Evolutionary conservation across 2,797 vertebrate species (phyloP), one percentile per base, ranked within the genome.

Genomic region (Aphelocoma californica): DNA sequence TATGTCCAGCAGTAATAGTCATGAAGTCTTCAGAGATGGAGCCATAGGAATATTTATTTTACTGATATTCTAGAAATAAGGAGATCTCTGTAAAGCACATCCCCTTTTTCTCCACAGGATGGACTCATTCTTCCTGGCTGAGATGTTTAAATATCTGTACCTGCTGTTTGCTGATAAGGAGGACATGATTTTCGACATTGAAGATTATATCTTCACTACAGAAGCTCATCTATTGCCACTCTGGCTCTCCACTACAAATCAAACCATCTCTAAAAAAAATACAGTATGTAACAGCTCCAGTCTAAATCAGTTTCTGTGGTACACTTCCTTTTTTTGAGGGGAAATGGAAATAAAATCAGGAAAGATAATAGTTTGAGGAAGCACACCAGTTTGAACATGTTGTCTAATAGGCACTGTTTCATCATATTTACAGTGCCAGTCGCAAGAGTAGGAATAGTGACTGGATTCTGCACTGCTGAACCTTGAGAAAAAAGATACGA

Each of bases 131-230:
- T 99, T 99, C 97, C 98, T 99, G 81, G 99, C 99, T 0, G 99
- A 99, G 98, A 99, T 99, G 99, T 99, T 99, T 97, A 99, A 99
- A 92, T 99, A 99, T 91, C 98, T 99, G 81, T 99, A 99, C 97
- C 98, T 99, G 95, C 97, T 99, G 42, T 99, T 99, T 95, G 98
- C 99, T 80, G 99, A 99, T 75, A 97, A 98, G 32, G 99, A 99
- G 45, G 99, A 99, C 89, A 97, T 99, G 86, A 98, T 98, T 50
- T 99, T 99, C 16, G 99, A 99, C 66, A 98, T 99, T 91, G 99
- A 99, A 97, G 99, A 99, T 97, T 99, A 99, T 47, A 97, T 99
- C 95, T 99, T 99, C 95, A 99, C 99, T 28, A 99, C 99, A 24
- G 99, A 99, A 97, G 99, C 99, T n/a, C 99, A 99, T 97, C 98